Base-by-base conservation (phyloP, 2,113 vertebrate species). In the Haliaeetus leucogaster region DNA sequence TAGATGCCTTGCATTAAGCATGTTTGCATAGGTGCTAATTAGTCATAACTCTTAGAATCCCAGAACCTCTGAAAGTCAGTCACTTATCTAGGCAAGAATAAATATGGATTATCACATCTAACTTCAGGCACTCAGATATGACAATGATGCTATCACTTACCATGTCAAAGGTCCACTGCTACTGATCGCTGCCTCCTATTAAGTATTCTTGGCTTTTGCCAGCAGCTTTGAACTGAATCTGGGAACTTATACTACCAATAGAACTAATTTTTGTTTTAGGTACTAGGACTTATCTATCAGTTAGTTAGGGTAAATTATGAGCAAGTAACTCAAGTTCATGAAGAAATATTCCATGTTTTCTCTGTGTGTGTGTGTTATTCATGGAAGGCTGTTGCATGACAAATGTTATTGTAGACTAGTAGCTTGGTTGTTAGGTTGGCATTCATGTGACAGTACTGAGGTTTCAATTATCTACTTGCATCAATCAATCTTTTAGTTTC, bases 391-490 rank as follows among this genome's bases (percentile, higher is more conserved):
- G 81, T 96, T 96, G 88, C 70, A 90, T 96, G 97, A 97, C 96
- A 96, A 98, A 98, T 97, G 93, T 97, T 97, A 94, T 97, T 70
- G 91, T 84, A 96, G 86, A 94, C 79, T 93, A 87, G 95, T 96
- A 93, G 89, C 95, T 92, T 95, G 80, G 95, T 97, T 98, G 97
- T 97, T 98, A 95, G 90, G 95, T 88, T 98, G 97, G 96, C 93
- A 91, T 83, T 72, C 90, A 86, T 95, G 95, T 98, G 98, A 98
- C 97, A 96, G 84, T 94, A 95, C 96, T 98, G 97, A 98, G 95
- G 96, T 98, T 98, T 98, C 98, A 98, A 98, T 98, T 98, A 98
- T 98, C 97, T 96, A 56, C 97, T 97, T 97, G 97, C 96, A 98
- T 98, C 98, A 98, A 98, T 98, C 98, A 98, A 97, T 98, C 98